Evolutionary conservation across 1,140 invertebrate genomes (phyloP), one percentile per base, ranked within the genome.

Genomic region (Listronotus bonariensis): DNA sequence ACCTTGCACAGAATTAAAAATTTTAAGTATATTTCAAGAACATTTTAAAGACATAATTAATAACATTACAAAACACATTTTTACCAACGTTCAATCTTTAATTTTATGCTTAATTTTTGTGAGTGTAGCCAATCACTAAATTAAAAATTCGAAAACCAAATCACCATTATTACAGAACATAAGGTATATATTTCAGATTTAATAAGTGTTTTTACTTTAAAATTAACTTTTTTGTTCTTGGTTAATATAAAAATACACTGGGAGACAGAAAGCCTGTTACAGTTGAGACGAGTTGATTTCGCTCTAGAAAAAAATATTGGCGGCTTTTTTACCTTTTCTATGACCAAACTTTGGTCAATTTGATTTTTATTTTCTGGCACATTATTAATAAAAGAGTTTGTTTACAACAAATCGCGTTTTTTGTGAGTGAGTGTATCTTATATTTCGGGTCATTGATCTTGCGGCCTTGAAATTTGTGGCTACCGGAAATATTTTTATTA

Each of bases 81-180:
- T 38, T 26, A 55, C 15, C 17, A 55, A 42, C 40, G 32, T 55
- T 41, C 53, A 55, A 55, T 55, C 40, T 55, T 55, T 55, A 55
- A 55, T 55, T 55, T 55, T 55, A 55, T 55, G 53, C 53, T 55
- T 55, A 55, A 55, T 55, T 42, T 42, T 42, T 18, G 53, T 42
- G 11, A 42, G 53, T 55, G 53, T 55, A 55, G 12, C 53, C 53
- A 55, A 55, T 55, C 40, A 41, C 6, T 38, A 55, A 55, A 38
- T 55, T 38, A 55, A 55, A 53, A 55, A 55, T 42, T 15, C 41
- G 42, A 55, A 42, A 55, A 55, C 31, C 31, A n/a, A n/a, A 52
- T 3, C 2, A 38, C 41, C 38, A 55, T 55, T 55, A 55, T 55
- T 42, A 55, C 15, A 38, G 40, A 26, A 34, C 9, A 18, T 31